Conservation (phyloP, 2,888 invertebrate genomes). For the Meganola albula region DNA sequence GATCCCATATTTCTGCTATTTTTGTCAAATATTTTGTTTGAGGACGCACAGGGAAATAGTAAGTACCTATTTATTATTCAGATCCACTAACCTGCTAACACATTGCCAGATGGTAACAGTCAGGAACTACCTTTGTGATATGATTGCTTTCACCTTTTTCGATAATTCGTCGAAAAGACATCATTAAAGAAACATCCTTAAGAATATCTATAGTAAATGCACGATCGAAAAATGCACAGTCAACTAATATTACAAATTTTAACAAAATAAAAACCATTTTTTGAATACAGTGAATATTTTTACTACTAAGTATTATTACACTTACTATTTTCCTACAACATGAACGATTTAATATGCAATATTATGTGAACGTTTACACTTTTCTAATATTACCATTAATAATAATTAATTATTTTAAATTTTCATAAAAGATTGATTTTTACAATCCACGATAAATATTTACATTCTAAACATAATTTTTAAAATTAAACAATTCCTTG, state of each 20-base stretch:
- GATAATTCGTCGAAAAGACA: constrained; percentile 23
- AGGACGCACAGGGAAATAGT: no score
- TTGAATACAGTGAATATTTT: constrained; percentile 33
- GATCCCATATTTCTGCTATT: no score
- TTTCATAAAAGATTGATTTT: constrained; percentile 51
- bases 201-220: constrained; percentile 36
- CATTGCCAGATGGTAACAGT: no score
- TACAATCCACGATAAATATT: constrained; percentile 66
- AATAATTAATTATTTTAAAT: no score
- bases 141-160: constrained; percentile 61
- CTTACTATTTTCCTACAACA: constrained; percentile 66
- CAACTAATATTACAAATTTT: constrained; percentile 16
- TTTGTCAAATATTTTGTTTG: no score
- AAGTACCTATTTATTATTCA: no score
- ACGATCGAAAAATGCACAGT: constrained; percentile 37
- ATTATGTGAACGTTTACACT: constrained; percentile 60
- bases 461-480: constrained; percentile 51
- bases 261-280: constrained; percentile 19
- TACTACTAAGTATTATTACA: constrained; percentile 48
- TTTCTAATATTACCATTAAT: constrained; percentile 45
- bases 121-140: no score
- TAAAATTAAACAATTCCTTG: constrained; percentile 36
- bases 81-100: no score
- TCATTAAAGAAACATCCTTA: constrained; percentile 22
- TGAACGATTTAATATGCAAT: constrained; percentile 70